phyloP scores from a whole-genome alignment of 2,888 invertebrate species.

The Paralinhomoeus sp. region DNA sequence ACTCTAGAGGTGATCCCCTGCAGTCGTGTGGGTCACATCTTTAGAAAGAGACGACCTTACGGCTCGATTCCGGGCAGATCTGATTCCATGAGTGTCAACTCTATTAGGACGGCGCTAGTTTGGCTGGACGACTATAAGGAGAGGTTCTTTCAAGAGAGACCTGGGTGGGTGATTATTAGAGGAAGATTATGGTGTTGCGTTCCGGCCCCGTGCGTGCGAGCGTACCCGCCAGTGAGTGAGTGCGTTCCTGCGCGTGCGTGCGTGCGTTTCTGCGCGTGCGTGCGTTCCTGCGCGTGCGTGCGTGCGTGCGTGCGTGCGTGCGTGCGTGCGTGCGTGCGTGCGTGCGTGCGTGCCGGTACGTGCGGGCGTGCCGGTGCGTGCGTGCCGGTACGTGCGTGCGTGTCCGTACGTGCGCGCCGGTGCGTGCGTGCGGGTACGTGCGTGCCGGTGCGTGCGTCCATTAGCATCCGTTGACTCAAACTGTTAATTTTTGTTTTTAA shows the following conservation, averaged over 20 bases:
- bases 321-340: conserved; percentile 84
- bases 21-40: conserved; percentile 83
- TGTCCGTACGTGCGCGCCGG: too few relatives aligned
- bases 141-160: not conserved
- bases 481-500: too few relatives aligned
- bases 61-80: conserved; percentile 42
- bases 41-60: conserved; percentile 75
- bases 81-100: conserved; percentile 72
- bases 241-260: conserved; percentile 79
- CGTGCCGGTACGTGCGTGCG: too few relatives aligned
- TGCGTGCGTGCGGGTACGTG: too few relatives aligned
- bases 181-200: conserved; percentile 73
- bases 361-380: too few relatives aligned
- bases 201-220: conserved; percentile 77
- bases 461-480: too few relatives aligned
- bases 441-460: too few relatives aligned
- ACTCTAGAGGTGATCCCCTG: conserved; percentile 70
- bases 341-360: too few relatives aligned
- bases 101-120: conserved; percentile 68
- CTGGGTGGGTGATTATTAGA: too few relatives aligned
- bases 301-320: conserved; percentile 68
- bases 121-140: conserved; percentile 81
- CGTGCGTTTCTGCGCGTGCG: conserved; percentile 64
- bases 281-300: conserved; percentile 53
- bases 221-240: conserved; percentile 79